phyloP scores from a whole-genome alignment of 2,888 invertebrate genomes.

The Lithophane semibrunnea region DNA sequence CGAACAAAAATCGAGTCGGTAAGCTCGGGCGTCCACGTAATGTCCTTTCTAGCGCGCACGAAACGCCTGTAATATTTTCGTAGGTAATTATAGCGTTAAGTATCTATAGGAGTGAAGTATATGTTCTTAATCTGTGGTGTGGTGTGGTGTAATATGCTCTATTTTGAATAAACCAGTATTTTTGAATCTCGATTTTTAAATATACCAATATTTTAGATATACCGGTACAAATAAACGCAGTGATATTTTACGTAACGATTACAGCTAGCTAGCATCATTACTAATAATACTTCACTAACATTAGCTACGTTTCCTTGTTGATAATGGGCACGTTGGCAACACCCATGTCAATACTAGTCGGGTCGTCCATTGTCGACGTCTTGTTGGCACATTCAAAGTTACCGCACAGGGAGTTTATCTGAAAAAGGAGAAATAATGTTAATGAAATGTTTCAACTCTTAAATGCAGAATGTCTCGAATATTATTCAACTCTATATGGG shows the following conservation, averaged over 20 bases:
- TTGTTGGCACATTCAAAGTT: constrained; percentile 64
- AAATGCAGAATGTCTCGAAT: neutral
- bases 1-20: no score
- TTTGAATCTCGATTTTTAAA: no score
- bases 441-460: neutral
- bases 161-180: no score
- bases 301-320: constrained; percentile 57
- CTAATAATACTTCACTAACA: constrained; percentile 3
- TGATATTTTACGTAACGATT: neutral
- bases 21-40: no score
- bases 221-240: neutral
- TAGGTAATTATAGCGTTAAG: no score
- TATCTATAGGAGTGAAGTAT: no score
- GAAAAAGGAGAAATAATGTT: constrained; percentile 12
- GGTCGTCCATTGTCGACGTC: neutral
- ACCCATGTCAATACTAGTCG: constrained; percentile 19
- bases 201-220: neutral
- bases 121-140: no score
- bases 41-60: no score
- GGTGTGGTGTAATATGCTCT: no score
- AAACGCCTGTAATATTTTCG: no score
- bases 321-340: constrained; percentile 22
- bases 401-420: constrained; percentile 66
- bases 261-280: constrained; percentile 20
- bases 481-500: neutral